Conservation (phyloP, 1,140 invertebrate genomes). For the Drosophila kanapiae region DNA sequence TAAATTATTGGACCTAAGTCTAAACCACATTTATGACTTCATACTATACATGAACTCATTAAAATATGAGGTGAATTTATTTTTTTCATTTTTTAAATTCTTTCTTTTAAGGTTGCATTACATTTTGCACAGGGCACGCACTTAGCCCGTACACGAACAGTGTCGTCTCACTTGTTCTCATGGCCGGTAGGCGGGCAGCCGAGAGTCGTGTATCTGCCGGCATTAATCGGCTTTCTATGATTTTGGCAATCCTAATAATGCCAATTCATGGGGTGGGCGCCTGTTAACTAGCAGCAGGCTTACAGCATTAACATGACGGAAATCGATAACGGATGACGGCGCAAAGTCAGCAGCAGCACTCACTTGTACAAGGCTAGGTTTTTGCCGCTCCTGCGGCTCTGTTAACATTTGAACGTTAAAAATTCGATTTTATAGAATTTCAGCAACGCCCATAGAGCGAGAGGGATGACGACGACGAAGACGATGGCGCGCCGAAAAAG, state of each 20-base stretch:
- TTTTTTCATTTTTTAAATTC: neutral
- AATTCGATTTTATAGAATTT: slow-evolving; percentile 85
- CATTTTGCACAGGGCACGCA: slow-evolving; percentile 41
- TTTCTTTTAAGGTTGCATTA: neutral
- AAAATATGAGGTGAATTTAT: neutral
- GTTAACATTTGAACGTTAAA: slow-evolving; percentile 83
- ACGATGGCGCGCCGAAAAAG: slow-evolving; percentile 10
- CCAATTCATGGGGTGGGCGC: slow-evolving; percentile 79
- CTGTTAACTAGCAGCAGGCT: slow-evolving; percentile 76
- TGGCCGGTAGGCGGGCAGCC: neutral
- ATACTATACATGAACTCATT: no score
- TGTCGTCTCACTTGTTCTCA: slow-evolving; percentile 51
- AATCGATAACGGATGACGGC: slow-evolving; percentile 55
- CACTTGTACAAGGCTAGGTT: slow-evolving; percentile 25
- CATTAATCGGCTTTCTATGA: slow-evolving; percentile 83
- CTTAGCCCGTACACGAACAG: neutral
- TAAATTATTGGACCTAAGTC: no score
- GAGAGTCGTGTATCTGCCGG: slow-evolving; percentile 23
- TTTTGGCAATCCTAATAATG: slow-evolving; percentile 84
- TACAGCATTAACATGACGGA: slow-evolving; percentile 69
- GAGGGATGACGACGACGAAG: slow-evolving; percentile 11
- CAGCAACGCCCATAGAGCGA: slow-evolving; percentile 73
- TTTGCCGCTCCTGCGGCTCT: slow-evolving; percentile 63
- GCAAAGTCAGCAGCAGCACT: slow-evolving; percentile 7
- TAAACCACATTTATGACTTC: no score